These are phyloP conservation scores for Mythimna pallens DNA, from an alignment of 2,888 invertebrate genomes.

Conservation along the genomic window DNA sequence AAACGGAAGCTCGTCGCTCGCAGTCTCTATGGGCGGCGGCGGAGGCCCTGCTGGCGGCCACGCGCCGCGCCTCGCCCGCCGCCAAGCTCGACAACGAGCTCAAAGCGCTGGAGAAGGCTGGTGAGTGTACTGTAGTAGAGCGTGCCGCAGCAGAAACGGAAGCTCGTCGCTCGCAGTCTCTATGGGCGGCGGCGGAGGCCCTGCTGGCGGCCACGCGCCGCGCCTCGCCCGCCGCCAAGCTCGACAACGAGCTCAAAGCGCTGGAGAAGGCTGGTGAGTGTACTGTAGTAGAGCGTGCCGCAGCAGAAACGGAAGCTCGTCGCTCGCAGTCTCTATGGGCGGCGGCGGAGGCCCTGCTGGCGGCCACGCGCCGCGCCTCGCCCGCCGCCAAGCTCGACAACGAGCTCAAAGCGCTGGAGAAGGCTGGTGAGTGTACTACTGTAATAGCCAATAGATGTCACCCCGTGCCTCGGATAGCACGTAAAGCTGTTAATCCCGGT, in stretches of 20 bases:
- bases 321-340: constrained; percentile 98
- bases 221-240: constrained; percentile 88
- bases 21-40: constrained; percentile 98
- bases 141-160: constrained; percentile 26
- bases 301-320: constrained; percentile 72
- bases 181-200: constrained; percentile 98
- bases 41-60: constrained; percentile 95
- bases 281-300: constrained; percentile 15
- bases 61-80: constrained; percentile 91
- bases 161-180: constrained; percentile 94
- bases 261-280: constrained; percentile 92
- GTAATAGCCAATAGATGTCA: no score
- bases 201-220: constrained; percentile 94
- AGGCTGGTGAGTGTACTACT: constrained; percentile 89
- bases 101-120: constrained; percentile 93
- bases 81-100: constrained; percentile 93
- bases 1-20: constrained; percentile 90
- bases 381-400: constrained; percentile 91
- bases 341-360: constrained; percentile 96
- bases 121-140: constrained; percentile 72
- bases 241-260: constrained; percentile 93
- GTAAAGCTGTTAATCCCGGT: no score
- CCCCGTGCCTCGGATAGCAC: no score
- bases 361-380: constrained; percentile 93
- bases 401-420: constrained; percentile 94